phyloP scores from a whole-genome alignment of 2,113 vertebrate genomes.

The Corynorhinus townsendii region DNA sequence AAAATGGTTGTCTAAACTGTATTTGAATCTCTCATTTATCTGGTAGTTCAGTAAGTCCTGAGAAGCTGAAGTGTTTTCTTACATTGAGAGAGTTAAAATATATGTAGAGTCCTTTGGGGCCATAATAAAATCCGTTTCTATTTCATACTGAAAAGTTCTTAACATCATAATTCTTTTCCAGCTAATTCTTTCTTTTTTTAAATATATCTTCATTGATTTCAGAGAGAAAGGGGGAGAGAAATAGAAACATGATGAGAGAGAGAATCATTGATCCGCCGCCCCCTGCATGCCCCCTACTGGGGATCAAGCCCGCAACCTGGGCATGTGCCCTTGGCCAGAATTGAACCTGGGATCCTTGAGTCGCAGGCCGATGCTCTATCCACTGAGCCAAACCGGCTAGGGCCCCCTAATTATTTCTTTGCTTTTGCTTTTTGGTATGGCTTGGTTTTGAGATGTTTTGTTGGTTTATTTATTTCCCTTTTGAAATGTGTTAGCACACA shows the following conservation, averaged over 20 bases:
- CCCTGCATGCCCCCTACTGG: no score
- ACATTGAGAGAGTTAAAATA: not conserved
- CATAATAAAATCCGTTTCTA: not conserved
- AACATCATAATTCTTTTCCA: not conserved
- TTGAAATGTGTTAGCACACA: not conserved
- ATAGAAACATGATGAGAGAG: no score
- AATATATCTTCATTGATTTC: no score
- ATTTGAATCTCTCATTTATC: not conserved
- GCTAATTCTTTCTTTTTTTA: not conserved
- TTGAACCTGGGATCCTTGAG: not conserved
- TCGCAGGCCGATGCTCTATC: no score
- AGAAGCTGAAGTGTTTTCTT: not conserved
- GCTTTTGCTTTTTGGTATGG: not conserved
- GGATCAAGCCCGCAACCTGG: no score
- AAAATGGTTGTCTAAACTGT: not conserved
- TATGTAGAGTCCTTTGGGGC: not conserved
- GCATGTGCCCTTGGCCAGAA: no score
- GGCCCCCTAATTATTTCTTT: not conserved
- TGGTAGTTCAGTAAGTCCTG: not conserved
- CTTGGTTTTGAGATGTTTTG: not conserved
- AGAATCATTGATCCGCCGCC: no score
- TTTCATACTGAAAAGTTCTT: not conserved
- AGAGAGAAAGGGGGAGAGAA: no score
- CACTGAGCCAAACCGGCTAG: no score
- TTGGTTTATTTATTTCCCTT: not conserved